These are phyloP conservation scores for Nycticorax nycticorax DNA, from an alignment of 2,113 vertebrate genomes.

Conservation along the genomic window DNA sequence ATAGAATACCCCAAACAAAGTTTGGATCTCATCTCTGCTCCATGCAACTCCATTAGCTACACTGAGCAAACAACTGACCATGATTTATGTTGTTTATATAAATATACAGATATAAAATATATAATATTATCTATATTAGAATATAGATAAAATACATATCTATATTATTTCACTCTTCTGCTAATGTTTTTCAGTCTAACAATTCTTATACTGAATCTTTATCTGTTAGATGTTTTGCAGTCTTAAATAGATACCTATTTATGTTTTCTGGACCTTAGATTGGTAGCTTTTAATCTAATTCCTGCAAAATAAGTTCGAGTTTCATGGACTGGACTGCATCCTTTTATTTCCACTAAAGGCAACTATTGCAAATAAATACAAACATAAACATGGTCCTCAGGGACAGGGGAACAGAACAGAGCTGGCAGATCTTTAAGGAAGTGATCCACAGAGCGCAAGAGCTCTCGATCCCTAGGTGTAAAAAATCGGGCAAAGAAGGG, in stretches of 20 bases:
- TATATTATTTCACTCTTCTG: neutral
- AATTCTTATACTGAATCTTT: conserved; percentile 3
- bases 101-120: neutral
- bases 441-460: no score
- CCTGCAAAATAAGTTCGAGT: conserved; percentile 35
- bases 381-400: neutral
- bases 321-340: neutral
- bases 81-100: neutral
- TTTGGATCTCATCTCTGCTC: neutral
- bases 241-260: neutral
- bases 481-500: no score
- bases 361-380: neutral
- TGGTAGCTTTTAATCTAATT: conserved; percentile 48
- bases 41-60: neutral
- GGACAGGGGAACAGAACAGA: no score
- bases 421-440: no score
- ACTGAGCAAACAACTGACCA: neutral
- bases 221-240: neutral
- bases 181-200: neutral
- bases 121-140: neutral
- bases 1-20: neutral
- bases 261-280: neutral
- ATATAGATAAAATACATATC: neutral
- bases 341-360: conserved; percentile 15
- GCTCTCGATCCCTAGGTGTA: no score